Evolutionary conservation across 2,888 invertebrate species (phyloP), one percentile per base, ranked within the genome.

Genomic region (Callinectes sapidus): DNA sequence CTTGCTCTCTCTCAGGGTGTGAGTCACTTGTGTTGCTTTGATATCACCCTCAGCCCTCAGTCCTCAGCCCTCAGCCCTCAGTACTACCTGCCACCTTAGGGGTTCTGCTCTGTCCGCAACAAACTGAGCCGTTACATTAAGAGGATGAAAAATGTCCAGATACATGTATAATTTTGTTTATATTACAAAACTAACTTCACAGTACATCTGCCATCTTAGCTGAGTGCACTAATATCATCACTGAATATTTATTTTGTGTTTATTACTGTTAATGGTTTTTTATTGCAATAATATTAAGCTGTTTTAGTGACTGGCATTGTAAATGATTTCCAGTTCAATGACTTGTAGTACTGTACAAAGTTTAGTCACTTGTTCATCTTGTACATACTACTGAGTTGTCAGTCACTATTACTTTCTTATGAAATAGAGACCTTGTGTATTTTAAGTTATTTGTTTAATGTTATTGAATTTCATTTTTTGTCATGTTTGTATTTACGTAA

Each of bases 391-490:
- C 18, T 61, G 61, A 61, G 61, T 28, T 8, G 71, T 18, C n/a
- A 28, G 8, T 71, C 10, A 35, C 16, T 35, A 35, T 28, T 13
- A 28, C n/a, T 28, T 77, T 77, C 28, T 28, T 77, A 6, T 28
- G 13, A 77, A 77, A 28, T 61, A 61, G 16, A 77, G 2, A 28
- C 10, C 71, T 28, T 77, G 71, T 13, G 8, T 77, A 61, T 5
- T 61, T 61, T 2, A 39, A 39, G 39, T 39, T 39, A 77, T 28
- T 77, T 77, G 71, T 28, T 77, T 77, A n/a, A 28, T 77, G 13
- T 77, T 55, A 89, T 61, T 55, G n/a, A 66, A 61, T 71, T 71
- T 28, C 23, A 71, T n/a, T 66, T 28, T 89, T 66, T 89, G 28
- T 71, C 28, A 89, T 35, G 18, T 28, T 90, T 90, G 42, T 39